Evolutionary conservation across 2,797 vertebrate genomes (phyloP).

Genomic region (Darevskia nairensis): DNA sequence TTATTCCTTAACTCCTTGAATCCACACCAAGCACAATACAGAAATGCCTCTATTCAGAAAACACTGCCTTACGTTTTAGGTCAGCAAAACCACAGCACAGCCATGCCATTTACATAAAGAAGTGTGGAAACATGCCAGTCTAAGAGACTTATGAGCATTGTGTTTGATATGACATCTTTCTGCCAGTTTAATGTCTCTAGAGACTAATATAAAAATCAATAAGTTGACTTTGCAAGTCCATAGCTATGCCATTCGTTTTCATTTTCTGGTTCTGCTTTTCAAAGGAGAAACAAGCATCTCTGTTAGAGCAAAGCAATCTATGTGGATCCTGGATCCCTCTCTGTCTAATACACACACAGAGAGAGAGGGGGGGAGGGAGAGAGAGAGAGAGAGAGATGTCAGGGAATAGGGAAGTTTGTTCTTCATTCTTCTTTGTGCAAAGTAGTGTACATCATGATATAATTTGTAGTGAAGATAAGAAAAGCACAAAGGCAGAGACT

Average conservation of each 20-base stretch:
- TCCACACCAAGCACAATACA: conserved; percentile 41
- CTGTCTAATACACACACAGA: no score
- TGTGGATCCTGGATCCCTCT: not conserved
- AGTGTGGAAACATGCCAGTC: not conserved
- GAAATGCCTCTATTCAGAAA: conserved; percentile 33
- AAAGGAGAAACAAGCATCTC: not conserved
- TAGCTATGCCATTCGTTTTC: not conserved
- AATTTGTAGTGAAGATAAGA: not conserved
- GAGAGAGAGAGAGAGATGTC: not conserved
- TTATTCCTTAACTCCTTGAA: conserved; percentile 33
- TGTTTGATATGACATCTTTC: not conserved
- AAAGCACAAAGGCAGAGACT: not conserved
- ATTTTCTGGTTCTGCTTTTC: not conserved
- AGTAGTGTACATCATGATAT: not conserved
- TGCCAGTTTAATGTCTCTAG: not conserved
- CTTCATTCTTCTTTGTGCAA: not conserved
- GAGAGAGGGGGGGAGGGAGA: not conserved
- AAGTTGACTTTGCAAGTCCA: not conserved
- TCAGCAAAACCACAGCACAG: not conserved
- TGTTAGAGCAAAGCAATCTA: not conserved
- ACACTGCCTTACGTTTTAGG: not conserved
- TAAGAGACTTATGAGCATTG: not conserved
- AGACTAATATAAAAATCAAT: not conserved
- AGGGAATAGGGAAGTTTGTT: not conserved
- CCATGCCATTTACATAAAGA: not conserved